Evolutionary conservation across 2,113 vertebrate species (phyloP), one percentile per base, ranked within the genome.

Genomic region (Gasterosteus aculeatus): DNA sequence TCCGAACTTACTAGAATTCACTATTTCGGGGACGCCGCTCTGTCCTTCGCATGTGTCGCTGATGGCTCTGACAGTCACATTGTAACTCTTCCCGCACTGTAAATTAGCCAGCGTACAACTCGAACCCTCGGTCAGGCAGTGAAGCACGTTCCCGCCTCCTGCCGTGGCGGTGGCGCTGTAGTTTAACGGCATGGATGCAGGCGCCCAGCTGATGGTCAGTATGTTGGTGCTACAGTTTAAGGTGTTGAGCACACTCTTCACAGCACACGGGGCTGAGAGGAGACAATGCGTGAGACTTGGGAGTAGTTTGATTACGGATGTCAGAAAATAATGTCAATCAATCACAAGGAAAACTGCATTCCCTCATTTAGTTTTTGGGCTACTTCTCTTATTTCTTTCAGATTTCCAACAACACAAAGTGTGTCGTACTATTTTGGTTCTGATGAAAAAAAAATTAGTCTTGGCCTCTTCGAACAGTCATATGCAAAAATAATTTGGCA

Each of bases 181-280:
- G 85, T 87, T 92, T 6, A 92, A 51, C 1, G 86, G 66, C 14
- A 83, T 46, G 46, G 75, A 29, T 19, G 26, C 84, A 0, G 31
- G 61, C 0, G 38, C 39, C 95, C 95, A 95, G 80, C 75, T 88
- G 65, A 94, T 41, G 18, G 60, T 88, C 59, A 94, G 68, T 0
- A 6, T 44, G 77, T 93, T 92, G 79, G 67, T 87, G 71, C 44
- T 74, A 18, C 94, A 95, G 86, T 91, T 69, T 54, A 94, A 12
- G 39, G 41, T 68, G 39, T 59, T 88, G n/a, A 62, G 0, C 42
- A 93, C 80, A 46, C 57, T 71, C 61, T 85, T 57, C 11, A 93
- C 91, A 1, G 83, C 75, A 84, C 95, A 95, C 3, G 94, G 95
- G 3, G 92, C 95, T 95, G 84, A 26, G 2, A 49, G 51, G 53